Percentiles rank a stretch among this genome's conserved stretches.
Evolutionary conservation across 2,113 vertebrate species (phyloP).

Genomic region (Vidua chalybeata): DNA sequence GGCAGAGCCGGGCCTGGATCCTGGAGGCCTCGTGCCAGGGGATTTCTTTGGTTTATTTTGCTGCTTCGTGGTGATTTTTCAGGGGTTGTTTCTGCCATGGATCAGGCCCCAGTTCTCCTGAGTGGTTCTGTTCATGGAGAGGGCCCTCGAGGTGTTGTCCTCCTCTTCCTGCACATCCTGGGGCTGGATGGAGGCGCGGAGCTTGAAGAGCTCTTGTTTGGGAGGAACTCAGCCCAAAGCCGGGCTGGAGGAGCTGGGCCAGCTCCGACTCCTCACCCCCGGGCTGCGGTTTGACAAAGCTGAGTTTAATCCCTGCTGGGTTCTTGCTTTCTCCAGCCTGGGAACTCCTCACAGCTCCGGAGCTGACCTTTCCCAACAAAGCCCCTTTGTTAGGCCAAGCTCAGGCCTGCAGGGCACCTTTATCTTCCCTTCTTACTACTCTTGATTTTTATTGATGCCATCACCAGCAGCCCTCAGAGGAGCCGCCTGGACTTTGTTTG

Average conservation of each 20-base stretch:
- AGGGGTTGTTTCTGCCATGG: not conserved
- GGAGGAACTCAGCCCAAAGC: not conserved
- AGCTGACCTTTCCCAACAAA: conserved; percentile 36
- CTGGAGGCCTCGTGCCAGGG: not conserved
- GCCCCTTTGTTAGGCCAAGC: not conserved
- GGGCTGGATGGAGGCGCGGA: not conserved
- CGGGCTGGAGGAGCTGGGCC: not conserved
- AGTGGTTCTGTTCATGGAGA: not conserved
- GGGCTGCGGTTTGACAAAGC: not conserved
- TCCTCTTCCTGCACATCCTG: not conserved
- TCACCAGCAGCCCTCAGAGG: not conserved
- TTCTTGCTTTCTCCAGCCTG: not conserved
- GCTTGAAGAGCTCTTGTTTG: not conserved
- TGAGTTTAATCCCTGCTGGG: not conserved
- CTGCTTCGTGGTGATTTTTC: not conserved
- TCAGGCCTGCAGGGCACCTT: not conserved
- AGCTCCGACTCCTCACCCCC: not conserved
- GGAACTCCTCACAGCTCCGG: not conserved
- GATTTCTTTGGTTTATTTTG: not conserved
- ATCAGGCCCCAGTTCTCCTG: not conserved
- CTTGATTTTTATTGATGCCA: not conserved
- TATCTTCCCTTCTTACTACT: not conserved
- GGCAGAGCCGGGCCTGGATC: not conserved
- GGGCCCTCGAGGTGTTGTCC: not conserved
- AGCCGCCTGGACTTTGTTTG: not conserved